Evolutionary conservation across 2,113 vertebrate species (phyloP).

Genomic region (Sigmodon hispidus): DNA sequence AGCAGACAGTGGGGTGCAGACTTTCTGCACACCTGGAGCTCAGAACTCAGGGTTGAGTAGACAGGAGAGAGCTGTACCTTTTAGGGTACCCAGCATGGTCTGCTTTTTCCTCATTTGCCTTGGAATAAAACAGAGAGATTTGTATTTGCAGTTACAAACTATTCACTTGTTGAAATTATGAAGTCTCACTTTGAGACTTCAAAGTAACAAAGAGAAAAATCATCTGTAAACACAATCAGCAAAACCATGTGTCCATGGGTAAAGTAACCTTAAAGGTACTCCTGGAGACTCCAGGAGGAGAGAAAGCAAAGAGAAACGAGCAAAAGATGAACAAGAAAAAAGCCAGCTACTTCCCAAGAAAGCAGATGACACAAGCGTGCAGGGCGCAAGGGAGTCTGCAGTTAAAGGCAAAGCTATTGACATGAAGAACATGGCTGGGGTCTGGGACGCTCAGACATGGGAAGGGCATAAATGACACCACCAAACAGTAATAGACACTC

Average conservation of each 20-base stretch:
- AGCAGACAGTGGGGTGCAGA: background rate
- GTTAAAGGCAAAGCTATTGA: background rate
- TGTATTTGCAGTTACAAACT: background rate
- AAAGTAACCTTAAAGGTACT: background rate
- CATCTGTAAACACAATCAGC: background rate
- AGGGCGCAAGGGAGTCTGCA: background rate
- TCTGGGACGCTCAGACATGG: background rate
- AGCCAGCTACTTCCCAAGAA: background rate
- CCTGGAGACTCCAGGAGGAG: background rate
- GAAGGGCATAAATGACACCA: background rate
- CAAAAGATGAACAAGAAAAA: background rate
- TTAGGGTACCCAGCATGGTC: background rate
- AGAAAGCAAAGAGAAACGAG: background rate
- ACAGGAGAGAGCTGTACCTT: background rate
- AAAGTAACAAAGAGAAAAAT: background rate
- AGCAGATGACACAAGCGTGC: background rate
- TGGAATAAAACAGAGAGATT: background rate
- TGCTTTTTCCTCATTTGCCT: background rate
- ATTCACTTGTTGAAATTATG: background rate
- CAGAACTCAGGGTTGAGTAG: background rate
- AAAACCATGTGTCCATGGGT: background rate
- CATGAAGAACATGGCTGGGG: background rate
- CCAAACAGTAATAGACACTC: background rate
- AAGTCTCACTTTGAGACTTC: background rate
- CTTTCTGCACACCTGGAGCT: accelerated